phyloP scores from a whole-genome alignment of 2,888 invertebrate species.

The Mechanitis messenoides region DNA sequence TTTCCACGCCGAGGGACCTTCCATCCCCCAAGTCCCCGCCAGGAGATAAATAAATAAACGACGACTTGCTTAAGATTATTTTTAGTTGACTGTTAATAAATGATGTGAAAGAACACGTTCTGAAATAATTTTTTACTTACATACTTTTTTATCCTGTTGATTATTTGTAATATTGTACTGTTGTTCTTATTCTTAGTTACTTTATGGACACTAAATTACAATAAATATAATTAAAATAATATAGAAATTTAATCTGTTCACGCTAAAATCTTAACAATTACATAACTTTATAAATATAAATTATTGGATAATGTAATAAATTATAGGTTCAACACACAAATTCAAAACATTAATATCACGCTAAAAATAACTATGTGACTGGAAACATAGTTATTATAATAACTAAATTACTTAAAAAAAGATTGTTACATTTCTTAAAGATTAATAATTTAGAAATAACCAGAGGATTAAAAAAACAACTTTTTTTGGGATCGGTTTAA shows the following conservation, averaged over 20 bases:
- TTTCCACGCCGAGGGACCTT: constrained; percentile 77
- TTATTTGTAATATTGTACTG: constrained; percentile 42
- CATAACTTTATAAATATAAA: too few relatives aligned
- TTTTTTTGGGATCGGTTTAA: too few relatives aligned
- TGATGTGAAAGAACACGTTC: not conserved
- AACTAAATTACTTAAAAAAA: too few relatives aligned
- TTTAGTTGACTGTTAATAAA: constrained; percentile 26
- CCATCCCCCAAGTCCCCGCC: constrained; percentile 74
- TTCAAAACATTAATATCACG: too few relatives aligned
- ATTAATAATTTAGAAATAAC: too few relatives aligned
- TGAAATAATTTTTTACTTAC: constrained; percentile 1
- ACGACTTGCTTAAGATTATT: constrained; percentile 10
- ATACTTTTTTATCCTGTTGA: constrained; percentile 7
- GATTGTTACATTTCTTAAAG: too few relatives aligned
- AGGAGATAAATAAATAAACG: constrained; percentile 40
- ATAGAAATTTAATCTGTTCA: constrained; percentile 27
- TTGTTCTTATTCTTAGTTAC: constrained; percentile 49
- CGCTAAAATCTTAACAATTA: too few relatives aligned
- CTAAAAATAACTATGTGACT: too few relatives aligned
- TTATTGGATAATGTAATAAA: too few relatives aligned
- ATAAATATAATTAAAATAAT: constrained; percentile 2
- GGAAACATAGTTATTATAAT: too few relatives aligned
- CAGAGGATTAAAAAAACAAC: too few relatives aligned
- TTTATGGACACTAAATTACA: constrained; percentile 3
- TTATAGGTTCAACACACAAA: too few relatives aligned